Evolutionary conservation across 1,140 invertebrate species (phyloP).

Genomic region (Hesperophylax magnus): DNA sequence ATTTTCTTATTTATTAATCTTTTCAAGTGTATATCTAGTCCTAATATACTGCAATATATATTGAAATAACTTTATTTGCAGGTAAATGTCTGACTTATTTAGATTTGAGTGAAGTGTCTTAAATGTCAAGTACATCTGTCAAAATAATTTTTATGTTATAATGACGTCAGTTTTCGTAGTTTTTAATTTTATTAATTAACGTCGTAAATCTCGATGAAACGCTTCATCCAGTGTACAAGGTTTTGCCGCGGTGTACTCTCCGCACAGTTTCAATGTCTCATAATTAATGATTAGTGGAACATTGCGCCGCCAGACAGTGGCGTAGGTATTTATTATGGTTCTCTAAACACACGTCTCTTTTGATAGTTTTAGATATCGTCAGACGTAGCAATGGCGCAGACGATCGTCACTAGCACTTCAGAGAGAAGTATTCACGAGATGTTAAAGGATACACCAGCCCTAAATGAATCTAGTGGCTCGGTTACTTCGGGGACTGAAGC

Average conservation of each 20-base stretch:
- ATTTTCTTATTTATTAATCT: slow-evolving; percentile 20
- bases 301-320: background rate
- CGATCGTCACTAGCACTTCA: slow-evolving; percentile 61
- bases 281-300: no score
- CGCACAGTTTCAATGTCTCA: no score
- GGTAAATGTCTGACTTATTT: slow-evolving; percentile 8
- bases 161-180: slow-evolving; percentile 31
- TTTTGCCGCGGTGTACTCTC: no score
- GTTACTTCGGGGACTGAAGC: slow-evolving; percentile 81
- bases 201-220: background rate
- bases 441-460: slow-evolving; percentile 85
- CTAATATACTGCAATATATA: background rate
- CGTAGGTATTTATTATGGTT: background rate
- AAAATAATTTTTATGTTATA: slow-evolving; percentile 16
- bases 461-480: slow-evolving; percentile 83
- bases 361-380: slow-evolving; percentile 25
- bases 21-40: background rate
- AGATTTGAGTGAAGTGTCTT: background rate
- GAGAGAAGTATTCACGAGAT: slow-evolving; percentile 90
- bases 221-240: no score
- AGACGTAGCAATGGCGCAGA: slow-evolving; percentile 59
- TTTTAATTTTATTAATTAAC: slow-evolving; percentile 13
- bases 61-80: background rate
- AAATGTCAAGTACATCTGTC: slow-evolving; percentile 21
- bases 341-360: background rate